Evolutionary conservation across 2,888 invertebrate genomes (phyloP).

Genomic region (Sicus ferrugineus): DNA sequence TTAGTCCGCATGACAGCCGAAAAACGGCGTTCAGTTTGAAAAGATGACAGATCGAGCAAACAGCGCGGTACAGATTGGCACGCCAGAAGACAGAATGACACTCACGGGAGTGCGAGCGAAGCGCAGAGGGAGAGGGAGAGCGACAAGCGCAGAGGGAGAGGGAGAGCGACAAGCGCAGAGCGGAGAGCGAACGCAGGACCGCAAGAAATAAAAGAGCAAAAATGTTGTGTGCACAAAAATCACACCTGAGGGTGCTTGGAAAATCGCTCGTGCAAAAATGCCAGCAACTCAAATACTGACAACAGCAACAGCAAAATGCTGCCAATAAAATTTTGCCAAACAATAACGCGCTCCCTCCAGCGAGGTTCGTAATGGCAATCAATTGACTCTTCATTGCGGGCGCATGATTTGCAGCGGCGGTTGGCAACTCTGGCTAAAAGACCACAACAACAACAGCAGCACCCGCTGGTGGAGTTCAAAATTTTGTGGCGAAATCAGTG

Average conservation of each 20-base stretch:
- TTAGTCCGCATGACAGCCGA: conserved; percentile 12
- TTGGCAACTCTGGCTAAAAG: neutral
- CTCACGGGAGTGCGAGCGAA: conserved; percentile 31
- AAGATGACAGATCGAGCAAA: conserved; percentile 52
- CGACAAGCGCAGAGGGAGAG: conserved; percentile 37
- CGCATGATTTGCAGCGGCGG: conserved; percentile 21
- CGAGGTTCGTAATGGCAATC: conserved; percentile 6
- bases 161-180: neutral
- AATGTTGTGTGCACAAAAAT: conserved; percentile 12
- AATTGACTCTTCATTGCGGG: conserved; percentile 29
- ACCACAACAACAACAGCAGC: neutral
- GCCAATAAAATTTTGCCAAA: conserved; percentile 17
- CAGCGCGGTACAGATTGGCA: neutral
- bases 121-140: conserved; percentile 38
- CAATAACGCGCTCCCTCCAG: conserved; percentile 9
- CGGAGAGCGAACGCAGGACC: conserved; percentile 52
- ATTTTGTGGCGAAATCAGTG: conserved; percentile 13
- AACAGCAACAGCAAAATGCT: conserved; percentile 3
- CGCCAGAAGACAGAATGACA: conserved; percentile 38
- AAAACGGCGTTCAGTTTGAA: conserved; percentile 44
- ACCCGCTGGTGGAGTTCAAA: neutral
- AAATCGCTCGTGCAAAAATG: neutral
- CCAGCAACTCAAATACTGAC: neutral
- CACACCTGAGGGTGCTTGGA: conserved; percentile 28
- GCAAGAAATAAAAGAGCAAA: neutral